These are phyloP conservation scores for Aphelinus certus DNA, from an alignment of 1,140 invertebrate species.

Conservation along the genomic window DNA sequence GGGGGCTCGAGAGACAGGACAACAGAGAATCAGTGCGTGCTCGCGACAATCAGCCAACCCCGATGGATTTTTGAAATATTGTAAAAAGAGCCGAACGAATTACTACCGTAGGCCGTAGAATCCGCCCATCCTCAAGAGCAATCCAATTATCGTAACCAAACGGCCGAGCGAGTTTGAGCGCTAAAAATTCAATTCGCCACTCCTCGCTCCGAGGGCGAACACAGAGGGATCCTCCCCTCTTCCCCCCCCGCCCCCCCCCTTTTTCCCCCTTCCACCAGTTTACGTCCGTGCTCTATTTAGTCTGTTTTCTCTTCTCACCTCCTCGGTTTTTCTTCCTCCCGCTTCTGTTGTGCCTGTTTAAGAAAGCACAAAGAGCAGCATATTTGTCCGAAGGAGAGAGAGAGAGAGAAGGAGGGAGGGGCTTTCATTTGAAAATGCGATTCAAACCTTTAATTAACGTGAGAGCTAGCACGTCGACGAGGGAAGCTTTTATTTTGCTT, in stretches of 20 bases:
- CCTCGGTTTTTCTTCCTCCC: no score
- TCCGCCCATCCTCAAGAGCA: not conserved
- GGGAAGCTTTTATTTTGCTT: not conserved
- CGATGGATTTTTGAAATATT: conserved; percentile 5
- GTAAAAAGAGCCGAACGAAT: conserved; percentile 1
- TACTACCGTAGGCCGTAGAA: not conserved
- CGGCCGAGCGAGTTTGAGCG: not conserved
- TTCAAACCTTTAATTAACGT: conserved; percentile 7
- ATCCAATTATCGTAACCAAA: conserved; percentile 27
- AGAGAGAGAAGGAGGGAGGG: not conserved
- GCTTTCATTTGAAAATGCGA: not conserved
- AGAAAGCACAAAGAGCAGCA: no score
- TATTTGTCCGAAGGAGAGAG: not conserved
- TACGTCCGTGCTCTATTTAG: not conserved
- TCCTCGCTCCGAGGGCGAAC: not conserved
- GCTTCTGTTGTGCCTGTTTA: no score
- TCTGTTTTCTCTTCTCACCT: no score
- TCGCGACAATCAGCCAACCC: conserved; percentile 3
- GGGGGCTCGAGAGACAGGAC: not conserved
- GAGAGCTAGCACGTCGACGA: not conserved
- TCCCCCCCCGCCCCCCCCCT: not conserved
- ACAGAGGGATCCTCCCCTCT: not conserved
- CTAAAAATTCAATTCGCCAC: conserved; percentile 10
- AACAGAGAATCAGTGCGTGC: not conserved
- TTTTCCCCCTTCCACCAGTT: not conserved